These are phyloP conservation scores for Lissonota sp. DNA, from an alignment of 2,888 invertebrate genomes.

Conservation along the genomic window DNA sequence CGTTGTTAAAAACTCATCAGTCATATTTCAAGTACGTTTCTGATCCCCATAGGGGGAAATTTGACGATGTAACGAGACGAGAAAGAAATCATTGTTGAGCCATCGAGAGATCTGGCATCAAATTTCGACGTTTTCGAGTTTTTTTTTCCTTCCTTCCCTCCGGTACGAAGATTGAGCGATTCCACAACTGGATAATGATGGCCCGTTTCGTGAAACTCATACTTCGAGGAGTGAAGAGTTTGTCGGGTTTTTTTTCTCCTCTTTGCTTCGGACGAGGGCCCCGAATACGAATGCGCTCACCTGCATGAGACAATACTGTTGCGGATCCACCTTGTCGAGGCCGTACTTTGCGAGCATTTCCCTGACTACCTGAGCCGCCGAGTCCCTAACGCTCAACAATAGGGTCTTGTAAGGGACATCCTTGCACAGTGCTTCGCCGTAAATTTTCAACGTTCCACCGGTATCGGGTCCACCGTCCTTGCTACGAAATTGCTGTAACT, in stretches of 20 bases:
- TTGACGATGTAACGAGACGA: conserved; percentile 41
- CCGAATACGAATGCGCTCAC: conserved; percentile 84
- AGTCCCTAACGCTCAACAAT: conserved; percentile 95
- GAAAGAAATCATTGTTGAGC: conserved; percentile 34
- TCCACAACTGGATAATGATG: not conserved
- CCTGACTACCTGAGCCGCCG: conserved; percentile 95
- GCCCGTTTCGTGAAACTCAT: too few relatives aligned
- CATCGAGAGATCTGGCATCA: conserved; percentile 26
- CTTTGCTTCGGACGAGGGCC: not conserved
- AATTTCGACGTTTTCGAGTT: conserved; percentile 46
- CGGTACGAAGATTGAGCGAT: not conserved
- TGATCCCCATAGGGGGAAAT: not conserved
- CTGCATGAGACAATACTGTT: conserved; percentile 97
- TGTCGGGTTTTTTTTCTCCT: not conserved
- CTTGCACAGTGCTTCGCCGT: conserved; percentile 97
- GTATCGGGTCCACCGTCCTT: conserved; percentile 98
- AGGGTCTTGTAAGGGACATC: conserved; percentile 99
- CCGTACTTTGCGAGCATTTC: conserved; percentile 99
- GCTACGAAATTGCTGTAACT: conserved; percentile 97
- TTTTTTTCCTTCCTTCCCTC: conserved; percentile 12
- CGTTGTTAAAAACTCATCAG: conserved; percentile 26
- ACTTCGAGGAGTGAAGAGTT: not conserved
- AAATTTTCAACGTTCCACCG: conserved; percentile 96
- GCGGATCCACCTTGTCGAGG: conserved; percentile 94
- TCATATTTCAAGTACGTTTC: not conserved